Evolutionary conservation across 2,113 vertebrate species (phyloP).

Genomic region (Sylvietta virens): DNA sequence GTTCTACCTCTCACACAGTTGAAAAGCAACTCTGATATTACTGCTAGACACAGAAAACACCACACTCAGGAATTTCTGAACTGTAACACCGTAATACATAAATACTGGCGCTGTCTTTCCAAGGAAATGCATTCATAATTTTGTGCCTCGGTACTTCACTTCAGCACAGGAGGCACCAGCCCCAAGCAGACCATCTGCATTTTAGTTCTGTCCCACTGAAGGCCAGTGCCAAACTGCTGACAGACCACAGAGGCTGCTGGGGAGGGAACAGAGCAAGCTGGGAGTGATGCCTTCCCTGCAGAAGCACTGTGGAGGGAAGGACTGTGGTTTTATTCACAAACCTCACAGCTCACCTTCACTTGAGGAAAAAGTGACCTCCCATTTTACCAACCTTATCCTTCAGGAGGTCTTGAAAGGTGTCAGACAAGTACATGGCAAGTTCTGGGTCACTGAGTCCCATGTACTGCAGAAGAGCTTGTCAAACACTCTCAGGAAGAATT

Average conservation of each 20-base stretch:
- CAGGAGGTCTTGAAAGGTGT: not conserved
- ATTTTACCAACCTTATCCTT: not conserved
- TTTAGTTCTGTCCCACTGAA: not conserved
- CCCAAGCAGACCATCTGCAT: not conserved
- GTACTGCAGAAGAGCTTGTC: not conserved
- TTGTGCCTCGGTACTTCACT: not conserved
- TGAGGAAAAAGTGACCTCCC: not conserved
- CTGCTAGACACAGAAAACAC: not conserved
- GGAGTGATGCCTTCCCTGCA: not conserved
- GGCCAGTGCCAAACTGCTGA: not conserved
- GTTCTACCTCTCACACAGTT: not conserved
- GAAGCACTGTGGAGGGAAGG: not conserved
- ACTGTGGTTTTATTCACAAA: not conserved
- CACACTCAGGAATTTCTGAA: not conserved
- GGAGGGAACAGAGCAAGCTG: not conserved
- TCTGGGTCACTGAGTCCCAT: not conserved
- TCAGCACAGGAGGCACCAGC: not conserved
- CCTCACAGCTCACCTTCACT: not conserved
- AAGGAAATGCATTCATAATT: not conserved
- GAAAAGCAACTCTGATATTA: not conserved
- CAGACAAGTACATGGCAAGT: not conserved
- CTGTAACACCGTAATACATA: not conserved
- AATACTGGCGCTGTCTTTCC: rapidly evolving
- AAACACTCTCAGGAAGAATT: not conserved
- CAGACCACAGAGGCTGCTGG: not conserved